phyloP scores from a whole-genome alignment of 2,797 vertebrate genomes.

The Eulemur coronatus region DNA sequence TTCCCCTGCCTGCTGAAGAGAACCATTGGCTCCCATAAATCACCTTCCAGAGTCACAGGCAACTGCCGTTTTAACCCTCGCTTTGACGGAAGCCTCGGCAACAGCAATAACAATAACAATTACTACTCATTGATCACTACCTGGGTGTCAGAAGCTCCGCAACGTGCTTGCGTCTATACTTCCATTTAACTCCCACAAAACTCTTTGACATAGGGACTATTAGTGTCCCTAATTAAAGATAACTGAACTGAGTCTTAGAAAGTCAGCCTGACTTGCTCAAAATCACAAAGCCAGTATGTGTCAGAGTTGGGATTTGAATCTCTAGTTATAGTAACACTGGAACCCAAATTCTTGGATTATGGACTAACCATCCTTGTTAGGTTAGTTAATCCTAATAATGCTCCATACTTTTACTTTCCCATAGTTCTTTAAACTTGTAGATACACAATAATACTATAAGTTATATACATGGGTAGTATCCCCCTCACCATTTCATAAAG shows the following conservation, averaged over 20 bases:
- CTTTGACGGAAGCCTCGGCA: neutral
- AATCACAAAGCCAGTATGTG: neutral
- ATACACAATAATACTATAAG: neutral
- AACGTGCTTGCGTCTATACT: neutral
- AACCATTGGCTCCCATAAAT: conserved; percentile 73
- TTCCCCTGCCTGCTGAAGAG: conserved; percentile 70
- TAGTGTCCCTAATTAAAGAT: neutral
- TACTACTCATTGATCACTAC: neutral
- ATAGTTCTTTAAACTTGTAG: neutral
- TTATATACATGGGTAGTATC: neutral
- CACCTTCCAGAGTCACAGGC: conserved; percentile 46
- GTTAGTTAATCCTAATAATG: neutral
- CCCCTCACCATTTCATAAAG: neutral
- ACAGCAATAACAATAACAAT: neutral
- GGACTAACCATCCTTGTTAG: neutral
- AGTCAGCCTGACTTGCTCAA: neutral
- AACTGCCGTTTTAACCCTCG: conserved; percentile 51
- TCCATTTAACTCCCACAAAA: neutral
- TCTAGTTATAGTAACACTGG: neutral
- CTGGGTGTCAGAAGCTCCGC: neutral
- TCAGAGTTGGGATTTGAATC: neutral
- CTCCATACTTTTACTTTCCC: neutral
- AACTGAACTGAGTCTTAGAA: neutral
- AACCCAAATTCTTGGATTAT: neutral
- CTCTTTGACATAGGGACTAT: neutral